Conservation (phyloP, 2,888 invertebrate genomes). For the Limenitis camilla region DNA sequence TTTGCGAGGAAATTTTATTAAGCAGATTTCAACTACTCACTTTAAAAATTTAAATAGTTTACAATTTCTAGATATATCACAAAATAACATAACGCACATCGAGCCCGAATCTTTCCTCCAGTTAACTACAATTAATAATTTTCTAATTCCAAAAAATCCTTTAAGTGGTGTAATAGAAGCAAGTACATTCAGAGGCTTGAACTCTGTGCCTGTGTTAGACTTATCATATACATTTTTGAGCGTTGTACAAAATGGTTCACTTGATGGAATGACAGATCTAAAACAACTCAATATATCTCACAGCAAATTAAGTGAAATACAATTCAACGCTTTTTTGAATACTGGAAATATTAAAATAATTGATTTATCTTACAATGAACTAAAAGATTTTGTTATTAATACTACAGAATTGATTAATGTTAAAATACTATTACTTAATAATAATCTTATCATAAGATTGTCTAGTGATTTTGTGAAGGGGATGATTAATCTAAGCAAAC, state of each 20-base stretch:
- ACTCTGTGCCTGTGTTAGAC: slow-evolving; percentile 43
- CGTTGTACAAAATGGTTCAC: slow-evolving; percentile 42
- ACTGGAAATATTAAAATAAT: slow-evolving; percentile 40
- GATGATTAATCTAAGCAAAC: slow-evolving; percentile 30
- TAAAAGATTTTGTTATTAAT: slow-evolving; percentile 41
- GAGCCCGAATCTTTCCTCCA: slow-evolving; percentile 39
- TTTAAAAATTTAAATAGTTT: slow-evolving; percentile 36
- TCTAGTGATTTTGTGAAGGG: slow-evolving; percentile 29
- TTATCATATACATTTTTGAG: slow-evolving; percentile 42
- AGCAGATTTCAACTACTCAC: slow-evolving; percentile 33
- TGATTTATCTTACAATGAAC: slow-evolving; percentile 48
- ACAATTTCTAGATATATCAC: slow-evolving; percentile 45
- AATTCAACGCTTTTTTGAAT: slow-evolving; percentile 42
- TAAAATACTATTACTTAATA: slow-evolving; percentile 36
- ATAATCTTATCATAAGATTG: slow-evolving; percentile 40
- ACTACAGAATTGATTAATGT: slow-evolving; percentile 38
- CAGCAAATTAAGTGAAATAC: slow-evolving; percentile 37
- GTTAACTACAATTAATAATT: slow-evolving; percentile 36
- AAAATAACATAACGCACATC: slow-evolving; percentile 43
- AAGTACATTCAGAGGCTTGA: slow-evolving; percentile 44
- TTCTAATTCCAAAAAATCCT: slow-evolving; percentile 47
- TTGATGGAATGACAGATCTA: slow-evolving; percentile 42
- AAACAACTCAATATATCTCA: slow-evolving; percentile 45
- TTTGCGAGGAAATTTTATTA: slow-evolving; percentile 41
- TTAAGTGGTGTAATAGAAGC: slow-evolving; percentile 37